A percentile compares a stretch with the other conserved stretches of the same genome.
phyloP scores from a whole-genome alignment of 2,113 vertebrate genomes.

The Pterocles gutturalis region DNA sequence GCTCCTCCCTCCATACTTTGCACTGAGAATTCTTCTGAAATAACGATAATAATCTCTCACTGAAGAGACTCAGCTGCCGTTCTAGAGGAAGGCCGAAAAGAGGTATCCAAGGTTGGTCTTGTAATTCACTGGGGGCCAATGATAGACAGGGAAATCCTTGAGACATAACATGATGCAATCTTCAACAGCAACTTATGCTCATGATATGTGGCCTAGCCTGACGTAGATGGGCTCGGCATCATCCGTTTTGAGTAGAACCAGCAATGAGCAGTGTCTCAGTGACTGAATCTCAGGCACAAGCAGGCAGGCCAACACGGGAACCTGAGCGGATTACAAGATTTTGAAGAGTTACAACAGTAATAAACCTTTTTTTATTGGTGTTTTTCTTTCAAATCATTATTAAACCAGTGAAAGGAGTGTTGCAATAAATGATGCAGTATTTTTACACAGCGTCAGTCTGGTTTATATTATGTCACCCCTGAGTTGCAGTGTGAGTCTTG shows the following conservation, averaged over 20 bases:
- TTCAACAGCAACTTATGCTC: neutral
- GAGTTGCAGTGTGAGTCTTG: conserved; percentile 5
- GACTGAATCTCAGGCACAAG: neutral
- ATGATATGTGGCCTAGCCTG: neutral
- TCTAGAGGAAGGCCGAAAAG: neutral
- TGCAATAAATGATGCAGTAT: neutral
- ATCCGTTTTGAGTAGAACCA: neutral
- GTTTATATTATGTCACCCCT: conserved; percentile 9
- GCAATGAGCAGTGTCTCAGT: neutral
- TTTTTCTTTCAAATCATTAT: conserved; percentile 42
- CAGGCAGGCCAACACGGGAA: neutral
- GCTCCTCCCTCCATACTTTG: neutral
- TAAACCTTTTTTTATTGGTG: neutral
- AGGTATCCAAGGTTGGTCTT: neutral
- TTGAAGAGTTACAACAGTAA: conserved; percentile 18
- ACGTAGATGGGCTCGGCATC: neutral
- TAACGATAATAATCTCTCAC: neutral
- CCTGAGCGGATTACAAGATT: neutral
- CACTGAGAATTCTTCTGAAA: neutral
- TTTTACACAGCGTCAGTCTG: conserved; percentile 33
- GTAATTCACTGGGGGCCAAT: neutral
- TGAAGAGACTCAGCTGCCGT: neutral
- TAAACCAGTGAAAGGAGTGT: conserved; percentile 19
- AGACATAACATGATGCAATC: neutral
- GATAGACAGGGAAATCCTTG: neutral